These are phyloP conservation scores for Tetramorium bicarinatum DNA, from an alignment of 2,888 invertebrate genomes.

Conservation along the genomic window DNA sequence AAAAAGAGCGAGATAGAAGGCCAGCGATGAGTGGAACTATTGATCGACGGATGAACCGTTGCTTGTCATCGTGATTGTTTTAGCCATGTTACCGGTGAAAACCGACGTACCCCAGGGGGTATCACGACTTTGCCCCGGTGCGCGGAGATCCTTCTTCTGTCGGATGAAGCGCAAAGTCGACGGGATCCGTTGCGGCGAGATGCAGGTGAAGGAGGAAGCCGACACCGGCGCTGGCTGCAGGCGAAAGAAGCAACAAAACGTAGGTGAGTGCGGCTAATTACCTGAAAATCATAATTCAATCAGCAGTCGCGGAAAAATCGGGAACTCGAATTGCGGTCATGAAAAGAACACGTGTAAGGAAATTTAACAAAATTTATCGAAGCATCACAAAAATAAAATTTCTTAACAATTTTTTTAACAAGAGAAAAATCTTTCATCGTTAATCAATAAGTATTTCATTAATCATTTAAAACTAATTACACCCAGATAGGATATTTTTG, in stretches of 20 bases:
- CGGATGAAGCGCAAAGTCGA: constrained; percentile 94
- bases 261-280: constrained; percentile 84
- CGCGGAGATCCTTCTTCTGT: constrained; percentile 96
- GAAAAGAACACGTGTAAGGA: not conserved
- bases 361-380: not conserved
- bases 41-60: not conserved
- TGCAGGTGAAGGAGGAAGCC: constrained; percentile 92
- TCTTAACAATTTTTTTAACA: not conserved
- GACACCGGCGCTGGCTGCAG: constrained; percentile 89
- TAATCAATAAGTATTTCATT: not conserved
- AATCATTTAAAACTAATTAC: not conserved
- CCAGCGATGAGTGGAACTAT: not conserved
- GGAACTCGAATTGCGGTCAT: not conserved
- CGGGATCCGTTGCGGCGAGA: constrained; percentile 78
- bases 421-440: not conserved
- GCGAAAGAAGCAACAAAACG: constrained; percentile 89
- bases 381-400: not conserved
- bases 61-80: constrained; percentile 42
- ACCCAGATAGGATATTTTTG: no score
- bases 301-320: not conserved
- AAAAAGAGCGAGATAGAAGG: not conserved
- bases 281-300: not conserved
- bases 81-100: constrained; percentile 97
- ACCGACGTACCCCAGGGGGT: constrained; percentile 93
- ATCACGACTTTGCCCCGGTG: constrained; percentile 94